These are phyloP conservation scores for Pteropus alecto DNA, from an alignment of 2,113 vertebrate genomes.

Conservation along the genomic window DNA sequence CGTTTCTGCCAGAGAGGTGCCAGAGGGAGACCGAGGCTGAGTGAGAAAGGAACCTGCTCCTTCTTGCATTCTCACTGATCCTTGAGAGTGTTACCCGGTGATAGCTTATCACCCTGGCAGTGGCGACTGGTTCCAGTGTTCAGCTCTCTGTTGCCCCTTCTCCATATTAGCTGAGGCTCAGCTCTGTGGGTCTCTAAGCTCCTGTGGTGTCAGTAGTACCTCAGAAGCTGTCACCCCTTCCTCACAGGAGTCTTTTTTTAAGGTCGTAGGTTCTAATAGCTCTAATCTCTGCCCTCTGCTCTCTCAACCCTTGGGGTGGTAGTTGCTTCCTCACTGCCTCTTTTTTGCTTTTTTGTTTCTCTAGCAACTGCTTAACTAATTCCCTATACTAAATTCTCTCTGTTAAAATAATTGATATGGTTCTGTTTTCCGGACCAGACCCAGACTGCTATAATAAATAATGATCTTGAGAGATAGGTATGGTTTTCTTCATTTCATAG, in stretches of 20 bases:
- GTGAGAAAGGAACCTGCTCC: neutral
- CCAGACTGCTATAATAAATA: neutral
- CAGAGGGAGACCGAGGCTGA: neutral
- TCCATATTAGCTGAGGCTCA: neutral
- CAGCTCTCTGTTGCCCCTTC: neutral
- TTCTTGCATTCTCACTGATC: neutral
- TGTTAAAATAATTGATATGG: neutral
- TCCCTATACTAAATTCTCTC: neutral
- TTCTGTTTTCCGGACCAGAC: neutral
- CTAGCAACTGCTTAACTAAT: neutral
- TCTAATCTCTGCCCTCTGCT: neutral
- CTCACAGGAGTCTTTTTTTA: neutral
- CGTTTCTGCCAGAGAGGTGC: neutral
- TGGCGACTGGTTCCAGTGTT: neutral
- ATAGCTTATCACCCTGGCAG: neutral
- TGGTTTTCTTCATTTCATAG: neutral
- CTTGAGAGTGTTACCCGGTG: neutral
- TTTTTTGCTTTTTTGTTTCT: neutral
- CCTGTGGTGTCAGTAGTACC: fast-evolving
- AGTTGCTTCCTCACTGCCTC: neutral
- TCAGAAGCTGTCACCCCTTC: neutral
- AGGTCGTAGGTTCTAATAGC: neutral
- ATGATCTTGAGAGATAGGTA: neutral
- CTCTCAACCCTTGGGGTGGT: neutral
- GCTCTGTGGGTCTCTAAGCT: neutral